Evolutionary conservation across 2,888 invertebrate genomes (phyloP), one percentile per base, ranked within the genome.

Genomic region (Amorpha juglandis): DNA sequence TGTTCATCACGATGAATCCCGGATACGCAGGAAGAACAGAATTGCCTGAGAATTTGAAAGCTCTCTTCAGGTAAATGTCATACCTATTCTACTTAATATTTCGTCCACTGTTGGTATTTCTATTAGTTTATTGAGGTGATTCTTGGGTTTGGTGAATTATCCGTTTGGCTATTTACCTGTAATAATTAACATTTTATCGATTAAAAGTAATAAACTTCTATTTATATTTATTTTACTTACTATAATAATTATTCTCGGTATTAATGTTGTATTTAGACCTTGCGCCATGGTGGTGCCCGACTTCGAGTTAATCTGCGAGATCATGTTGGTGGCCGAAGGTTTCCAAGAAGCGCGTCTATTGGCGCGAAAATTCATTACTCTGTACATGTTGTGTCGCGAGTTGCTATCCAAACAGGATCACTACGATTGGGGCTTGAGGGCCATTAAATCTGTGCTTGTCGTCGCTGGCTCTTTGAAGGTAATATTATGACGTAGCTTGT

Each of bases 231-330:
- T n/a, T n/a, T n/a, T n/a, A n/a, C n/a, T n/a, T n/a, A 38, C 7
- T 9, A 38, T 8, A 38, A 38, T 38, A 38, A 27, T 27, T 42
- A n/a, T 4, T n/a, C 0, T 14, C n/a, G 47, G 47, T n/a, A 48
- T 19, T 19, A 2, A 53, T 12, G 11, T 19, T 63, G 33, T 16
- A 47, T 55, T 38, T 14, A 97, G 98, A 80, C 98, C 99, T 0
- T 99, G 98, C 86, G 98, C 98, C 67, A 99, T 99, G 99, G 98
- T 99, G 12, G 98, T 99, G 14, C 99, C 99, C 0, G 99, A 99
- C 90, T 98, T 98, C 88, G 98, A 98, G 77, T 87, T 99, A 79
- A 99, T 99, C 86, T 98, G 98, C 88, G 98, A 99, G 94, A 99
- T 99, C 86, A 98, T 98, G 98, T 95, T 99, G 92, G 98, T 98